These are phyloP conservation scores for Drosophila neutralis DNA, from an alignment of 2,888 invertebrate genomes.

Conservation along the genomic window DNA sequence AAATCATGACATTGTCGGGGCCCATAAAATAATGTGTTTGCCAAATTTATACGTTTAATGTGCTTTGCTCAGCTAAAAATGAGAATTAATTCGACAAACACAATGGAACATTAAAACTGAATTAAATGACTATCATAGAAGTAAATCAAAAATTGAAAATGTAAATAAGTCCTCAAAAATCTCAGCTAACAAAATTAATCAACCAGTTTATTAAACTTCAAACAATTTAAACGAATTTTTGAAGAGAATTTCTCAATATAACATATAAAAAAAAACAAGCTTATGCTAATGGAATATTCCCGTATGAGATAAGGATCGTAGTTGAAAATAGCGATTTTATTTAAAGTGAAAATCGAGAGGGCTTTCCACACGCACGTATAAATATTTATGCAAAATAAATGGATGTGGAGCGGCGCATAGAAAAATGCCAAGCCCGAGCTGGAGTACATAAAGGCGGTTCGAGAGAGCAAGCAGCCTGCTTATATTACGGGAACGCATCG, in stretches of 20 bases:
- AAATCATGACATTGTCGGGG: constrained; percentile 40
- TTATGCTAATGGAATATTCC: not conserved
- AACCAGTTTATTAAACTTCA: too few species aligned
- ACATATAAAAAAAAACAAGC: not conserved
- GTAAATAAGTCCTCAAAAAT: too few species aligned
- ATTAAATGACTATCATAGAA: not conserved
- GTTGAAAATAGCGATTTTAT: constrained; percentile 1
- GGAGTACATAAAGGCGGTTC: constrained; percentile 39
- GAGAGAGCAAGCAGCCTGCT: constrained; percentile 35
- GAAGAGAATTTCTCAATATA: too few species aligned
- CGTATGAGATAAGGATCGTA: not conserved
- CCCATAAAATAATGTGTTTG: constrained; percentile 21
- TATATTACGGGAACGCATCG: constrained; percentile 56
- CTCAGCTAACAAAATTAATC: too few species aligned
- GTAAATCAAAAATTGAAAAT: not conserved
- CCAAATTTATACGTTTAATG: constrained; percentile 16
- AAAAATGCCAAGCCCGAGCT: constrained; percentile 34
- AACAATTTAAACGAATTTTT: not conserved
- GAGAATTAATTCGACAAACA: not conserved
- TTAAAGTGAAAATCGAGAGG: constrained; percentile 8
- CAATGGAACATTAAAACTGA: not conserved
- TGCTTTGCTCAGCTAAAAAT: constrained; percentile 12
- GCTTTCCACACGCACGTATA: constrained; percentile 31
- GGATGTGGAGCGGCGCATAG: constrained; percentile 44
- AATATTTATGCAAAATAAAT: constrained; percentile 70